Evolutionary conservation across 2,113 vertebrate genomes (phyloP), one percentile per base, ranked within the genome.

Genomic region (Isurus oxyrinchus): DNA sequence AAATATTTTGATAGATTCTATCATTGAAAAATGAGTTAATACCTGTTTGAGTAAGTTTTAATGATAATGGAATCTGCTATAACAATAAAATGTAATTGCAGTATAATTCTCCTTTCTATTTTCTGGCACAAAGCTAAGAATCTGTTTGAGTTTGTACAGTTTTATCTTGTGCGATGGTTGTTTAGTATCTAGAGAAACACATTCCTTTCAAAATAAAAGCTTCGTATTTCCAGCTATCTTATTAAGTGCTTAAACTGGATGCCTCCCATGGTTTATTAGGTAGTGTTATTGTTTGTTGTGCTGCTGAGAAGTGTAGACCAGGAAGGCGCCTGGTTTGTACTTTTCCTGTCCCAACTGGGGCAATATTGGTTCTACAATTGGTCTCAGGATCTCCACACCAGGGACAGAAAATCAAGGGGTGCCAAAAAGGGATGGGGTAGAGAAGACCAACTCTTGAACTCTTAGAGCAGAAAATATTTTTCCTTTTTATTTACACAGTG

Each of bases 131-230:
- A 31, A n/a, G 79, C 40, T n/a, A 44, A 44, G 19, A 23, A 84
- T 44, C 40, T 40, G 76, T n/a, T 72, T 7, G 8, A 76, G 72
- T 35, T 81, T 84, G 81, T 84, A 84, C 81, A 44, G 40, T 44
- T 44, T 8, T 40, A n/a, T n/a, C 35, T 3, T 79, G 10, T 14
- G 35, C n/a, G 35, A 40, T 44, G n/a, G 19, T 84, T 5, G 5
- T 84, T 84, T 84, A 44, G 40, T 21, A 40, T 23, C 16, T 84
- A 84, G 1, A 0, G 1, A 44, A 84, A 84, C 14, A 44, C 16
- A 84, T 84, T 84, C n/a, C 14, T 44, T 84, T 84, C 81, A 84
- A 44, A 84, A 44, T 84, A 84, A 84, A 84, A 84, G n/a, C 81
- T 44, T 84, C 21, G 40, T 84, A 44, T 44, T 44, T 84, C 40